phyloP scores from a whole-genome alignment of 2,888 invertebrate species.

The Rhaphigaster nebulosa region DNA sequence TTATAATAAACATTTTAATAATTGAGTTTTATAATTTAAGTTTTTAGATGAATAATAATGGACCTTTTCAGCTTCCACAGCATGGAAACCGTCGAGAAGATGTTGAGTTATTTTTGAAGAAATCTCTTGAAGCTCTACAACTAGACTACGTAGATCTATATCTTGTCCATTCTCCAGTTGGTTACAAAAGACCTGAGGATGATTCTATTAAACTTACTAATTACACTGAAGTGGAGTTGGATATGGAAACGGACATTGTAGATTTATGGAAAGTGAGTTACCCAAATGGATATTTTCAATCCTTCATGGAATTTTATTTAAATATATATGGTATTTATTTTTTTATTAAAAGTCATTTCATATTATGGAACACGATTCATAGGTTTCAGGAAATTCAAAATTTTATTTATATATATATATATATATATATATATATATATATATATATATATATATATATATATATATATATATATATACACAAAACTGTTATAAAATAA shows the following conservation, averaged over 20 bases:
- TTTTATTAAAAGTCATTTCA: no score
- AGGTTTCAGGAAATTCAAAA: no score
- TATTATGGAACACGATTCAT: no score
- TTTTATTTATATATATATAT: no score
- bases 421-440: no score
- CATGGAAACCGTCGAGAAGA: slow-evolving; percentile 78
- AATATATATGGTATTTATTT: no score
- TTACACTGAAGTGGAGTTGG: slow-evolving; percentile 73
- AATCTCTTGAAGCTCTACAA: slow-evolving; percentile 77
- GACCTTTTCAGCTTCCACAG: slow-evolving; percentile 75
- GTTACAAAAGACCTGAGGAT: slow-evolving; percentile 73
- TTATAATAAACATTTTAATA: no score
- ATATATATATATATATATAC: no score
- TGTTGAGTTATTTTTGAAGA: slow-evolving; percentile 76
- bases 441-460: no score
- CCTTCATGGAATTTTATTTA: no score
- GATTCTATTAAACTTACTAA: slow-evolving; percentile 68
- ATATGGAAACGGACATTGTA: slow-evolving; percentile 76
- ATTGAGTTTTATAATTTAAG: no score
- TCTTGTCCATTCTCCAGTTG: slow-evolving; percentile 83
- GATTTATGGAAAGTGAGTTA: slow-evolving; percentile 78
- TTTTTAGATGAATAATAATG: no score
- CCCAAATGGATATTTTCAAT: not conserved
- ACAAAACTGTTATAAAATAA: not conserved
- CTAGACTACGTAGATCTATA: slow-evolving; percentile 83